Evolutionary conservation across 2,113 vertebrate genomes (phyloP).

Genomic region (Puffinus mauretanicus): DNA sequence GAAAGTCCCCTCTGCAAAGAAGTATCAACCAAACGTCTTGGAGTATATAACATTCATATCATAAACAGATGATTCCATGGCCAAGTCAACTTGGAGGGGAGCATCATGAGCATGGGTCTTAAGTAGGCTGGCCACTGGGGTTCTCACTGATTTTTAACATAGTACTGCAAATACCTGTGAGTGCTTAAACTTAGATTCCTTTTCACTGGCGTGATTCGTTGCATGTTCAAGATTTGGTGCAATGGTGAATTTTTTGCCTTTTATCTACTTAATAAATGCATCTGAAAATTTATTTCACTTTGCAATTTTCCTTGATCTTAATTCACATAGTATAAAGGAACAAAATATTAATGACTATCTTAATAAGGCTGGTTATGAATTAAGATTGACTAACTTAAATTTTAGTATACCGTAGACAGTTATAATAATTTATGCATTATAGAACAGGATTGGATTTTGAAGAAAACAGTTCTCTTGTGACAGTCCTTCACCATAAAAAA

Average conservation of each 20-base stretch:
- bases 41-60: background rate
- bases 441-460: background rate
- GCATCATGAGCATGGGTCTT: background rate
- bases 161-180: background rate
- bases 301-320: background rate
- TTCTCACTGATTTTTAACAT: background rate
- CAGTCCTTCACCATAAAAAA: background rate
- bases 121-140: fast-evolving
- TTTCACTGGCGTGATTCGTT: background rate
- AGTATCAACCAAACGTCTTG: background rate
- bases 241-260: background rate
- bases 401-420: background rate
- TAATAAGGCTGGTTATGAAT: background rate
- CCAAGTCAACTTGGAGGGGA: background rate
- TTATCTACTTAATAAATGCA: background rate
- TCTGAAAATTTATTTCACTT: background rate
- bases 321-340: background rate
- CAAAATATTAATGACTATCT: background rate
- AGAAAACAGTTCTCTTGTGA: background rate
- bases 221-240: background rate
- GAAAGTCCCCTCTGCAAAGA: background rate
- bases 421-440: background rate
- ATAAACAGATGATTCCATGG: background rate
- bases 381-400: background rate
- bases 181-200: background rate